A percentile compares a stretch with the other conserved stretches of the same genome.
phyloP scores from a whole-genome alignment of 2,888 invertebrate species.

The Hemicrepidius hirtus region DNA sequence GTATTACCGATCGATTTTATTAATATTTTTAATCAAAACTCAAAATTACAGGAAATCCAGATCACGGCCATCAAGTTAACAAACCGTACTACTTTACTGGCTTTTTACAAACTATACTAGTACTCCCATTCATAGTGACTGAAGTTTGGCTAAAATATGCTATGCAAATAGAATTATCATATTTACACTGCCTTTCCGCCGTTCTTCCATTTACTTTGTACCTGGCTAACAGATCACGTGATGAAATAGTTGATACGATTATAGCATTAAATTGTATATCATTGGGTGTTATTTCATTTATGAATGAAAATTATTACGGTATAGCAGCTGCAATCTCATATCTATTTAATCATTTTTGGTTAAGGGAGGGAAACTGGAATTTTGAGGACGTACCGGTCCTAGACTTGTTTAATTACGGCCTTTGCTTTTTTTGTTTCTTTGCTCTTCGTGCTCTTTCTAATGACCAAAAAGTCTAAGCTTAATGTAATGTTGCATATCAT shows the following conservation, averaged over 20 bases:
- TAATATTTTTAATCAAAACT: too few species aligned
- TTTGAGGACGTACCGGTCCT: constrained; percentile 39
- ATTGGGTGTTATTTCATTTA: constrained; percentile 20
- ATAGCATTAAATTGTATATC: constrained; percentile 23
- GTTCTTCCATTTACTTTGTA: constrained; percentile 40
- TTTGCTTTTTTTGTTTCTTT: constrained; percentile 47
- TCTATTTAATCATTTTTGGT: constrained; percentile 40
- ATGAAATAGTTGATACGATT: constrained; percentile 13
- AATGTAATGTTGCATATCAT: constrained; percentile 40
- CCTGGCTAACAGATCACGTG: constrained; percentile 20
- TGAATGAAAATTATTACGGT: constrained; percentile 34
- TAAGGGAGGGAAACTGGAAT: constrained; percentile 39
- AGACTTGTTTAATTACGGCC: constrained; percentile 51
- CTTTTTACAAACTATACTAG: constrained; percentile 20
- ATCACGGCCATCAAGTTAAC: constrained; percentile 9
- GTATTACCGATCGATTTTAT: constrained; percentile 37
- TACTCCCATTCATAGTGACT: constrained; percentile 38
- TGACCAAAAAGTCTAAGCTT: constrained; percentile 23
- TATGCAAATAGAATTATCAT: constrained; percentile 24
- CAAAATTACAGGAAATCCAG: constrained; percentile 18
- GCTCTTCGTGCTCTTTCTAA: constrained; percentile 37
- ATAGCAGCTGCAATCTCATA: constrained; percentile 37
- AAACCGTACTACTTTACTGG: constrained; percentile 16
- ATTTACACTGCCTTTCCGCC: constrained; percentile 3
- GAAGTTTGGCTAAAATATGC: constrained; percentile 37